Conservation (phyloP, 2,888 invertebrate species). For the Euphydryas editha region DNA sequence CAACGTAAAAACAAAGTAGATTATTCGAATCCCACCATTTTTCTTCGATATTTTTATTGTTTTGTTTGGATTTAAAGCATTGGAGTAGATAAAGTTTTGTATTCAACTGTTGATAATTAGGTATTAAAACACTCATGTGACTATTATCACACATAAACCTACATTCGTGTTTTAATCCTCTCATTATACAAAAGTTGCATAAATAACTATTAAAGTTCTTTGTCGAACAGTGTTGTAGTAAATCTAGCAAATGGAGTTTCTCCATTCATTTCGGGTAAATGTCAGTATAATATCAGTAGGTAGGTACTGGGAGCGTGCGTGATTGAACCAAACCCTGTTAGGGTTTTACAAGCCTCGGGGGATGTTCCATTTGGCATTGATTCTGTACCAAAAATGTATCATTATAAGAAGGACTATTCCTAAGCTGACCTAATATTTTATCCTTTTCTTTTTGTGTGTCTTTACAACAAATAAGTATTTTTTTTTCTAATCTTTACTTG, state of each 20-base stretch:
- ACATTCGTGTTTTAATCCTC: no score
- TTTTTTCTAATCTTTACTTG: no score
- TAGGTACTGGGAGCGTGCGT: slow-evolving; percentile 37
- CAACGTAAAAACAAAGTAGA: no score
- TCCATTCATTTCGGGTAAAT: slow-evolving; percentile 38
- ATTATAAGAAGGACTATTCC: slow-evolving; percentile 24
- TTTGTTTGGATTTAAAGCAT: no score
- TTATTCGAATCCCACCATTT: no score
- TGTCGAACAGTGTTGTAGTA: slow-evolving; percentile 22
- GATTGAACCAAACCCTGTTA: slow-evolving; percentile 41
- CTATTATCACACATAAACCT: no score
- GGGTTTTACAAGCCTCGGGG: slow-evolving; percentile 37
- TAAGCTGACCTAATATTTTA: slow-evolving; percentile 10
- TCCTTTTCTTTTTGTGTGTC: neutral
- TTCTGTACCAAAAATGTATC: slow-evolving; percentile 39
- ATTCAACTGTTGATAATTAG: no score
- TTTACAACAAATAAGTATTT: neutral
- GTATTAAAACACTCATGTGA: no score
- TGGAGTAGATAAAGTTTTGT: no score
- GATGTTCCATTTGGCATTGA: slow-evolving; percentile 38
- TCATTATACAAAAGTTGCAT: no score
- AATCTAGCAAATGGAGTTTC: slow-evolving; percentile 29
- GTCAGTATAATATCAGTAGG: slow-evolving; percentile 30
- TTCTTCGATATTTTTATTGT: no score
- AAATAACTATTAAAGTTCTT: slow-evolving; percentile 20